These are phyloP conservation scores for Pollicipes pollicipes DNA, from an alignment of 1,140 invertebrate species.

Conservation along the genomic window DNA sequence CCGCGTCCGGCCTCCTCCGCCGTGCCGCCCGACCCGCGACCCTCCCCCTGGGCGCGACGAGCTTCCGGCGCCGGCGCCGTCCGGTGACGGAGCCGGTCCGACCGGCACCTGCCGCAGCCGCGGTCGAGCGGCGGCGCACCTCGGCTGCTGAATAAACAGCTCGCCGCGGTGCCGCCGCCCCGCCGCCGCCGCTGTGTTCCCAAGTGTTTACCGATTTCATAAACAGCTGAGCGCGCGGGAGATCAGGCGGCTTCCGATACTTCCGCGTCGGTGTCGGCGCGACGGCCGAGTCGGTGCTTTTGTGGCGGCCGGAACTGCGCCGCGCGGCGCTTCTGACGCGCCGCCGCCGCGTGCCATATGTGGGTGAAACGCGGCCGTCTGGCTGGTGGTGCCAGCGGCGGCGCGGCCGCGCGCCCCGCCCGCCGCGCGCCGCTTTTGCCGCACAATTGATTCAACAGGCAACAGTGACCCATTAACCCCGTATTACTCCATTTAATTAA, in stretches of 20 bases:
- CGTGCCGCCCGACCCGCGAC: no score
- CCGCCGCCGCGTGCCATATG: background rate
- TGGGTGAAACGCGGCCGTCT: background rate
- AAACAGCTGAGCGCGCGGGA: background rate
- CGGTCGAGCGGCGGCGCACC: background rate
- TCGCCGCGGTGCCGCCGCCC: no score
- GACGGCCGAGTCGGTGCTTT: background rate
- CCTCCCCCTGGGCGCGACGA: no score
- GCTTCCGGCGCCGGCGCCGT: background rate
- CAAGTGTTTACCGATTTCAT: background rate
- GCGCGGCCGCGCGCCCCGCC: no score
- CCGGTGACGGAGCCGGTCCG: no score
- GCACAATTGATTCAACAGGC: background rate
- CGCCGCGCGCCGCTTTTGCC: background rate
- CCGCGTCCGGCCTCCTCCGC: no score
- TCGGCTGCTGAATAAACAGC: background rate
- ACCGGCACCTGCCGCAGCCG: no score
- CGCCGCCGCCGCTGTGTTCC: background rate
- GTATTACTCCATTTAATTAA: conserved; percentile 2
- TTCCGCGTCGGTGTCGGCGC: background rate
- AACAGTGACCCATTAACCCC: background rate
- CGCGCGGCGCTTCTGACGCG: no score
- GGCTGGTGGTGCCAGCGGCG: background rate
- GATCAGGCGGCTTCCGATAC: background rate
- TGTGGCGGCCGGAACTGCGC: background rate